Percentiles rank a stretch among this genome's conserved stretches.
Conservation (phyloP, 2,113 vertebrate genomes). For the Nicator chloris region DNA sequence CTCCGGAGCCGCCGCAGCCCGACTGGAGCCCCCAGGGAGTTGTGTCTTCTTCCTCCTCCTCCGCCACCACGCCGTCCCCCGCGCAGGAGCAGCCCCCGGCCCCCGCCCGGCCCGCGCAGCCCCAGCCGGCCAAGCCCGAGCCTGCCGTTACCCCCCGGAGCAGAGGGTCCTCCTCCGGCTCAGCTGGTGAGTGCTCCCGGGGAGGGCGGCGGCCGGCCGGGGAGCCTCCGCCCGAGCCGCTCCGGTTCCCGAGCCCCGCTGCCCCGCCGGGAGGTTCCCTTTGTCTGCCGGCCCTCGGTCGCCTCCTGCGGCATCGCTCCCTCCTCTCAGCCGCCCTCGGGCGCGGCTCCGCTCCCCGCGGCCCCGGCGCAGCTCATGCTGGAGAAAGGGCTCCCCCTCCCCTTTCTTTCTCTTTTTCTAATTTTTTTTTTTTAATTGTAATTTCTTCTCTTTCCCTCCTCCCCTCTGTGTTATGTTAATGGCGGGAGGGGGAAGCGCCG, state of each 20-base stretch:
- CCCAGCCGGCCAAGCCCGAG: not conserved
- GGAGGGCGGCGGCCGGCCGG: not conserved
- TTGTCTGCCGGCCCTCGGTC: conserved; percentile 16
- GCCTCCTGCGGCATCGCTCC: conserved; percentile 6
- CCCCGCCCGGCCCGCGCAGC: not conserved
- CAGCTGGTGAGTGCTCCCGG: conserved; percentile 31
- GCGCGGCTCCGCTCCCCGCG: not conserved
- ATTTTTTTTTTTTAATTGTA: not conserved
- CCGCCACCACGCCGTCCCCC: conserved; percentile 3
- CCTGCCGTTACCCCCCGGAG: not conserved
- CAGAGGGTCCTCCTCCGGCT: conserved; percentile 25
- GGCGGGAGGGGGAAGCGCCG: not conserved
- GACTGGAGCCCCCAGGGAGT: conserved; percentile 6
- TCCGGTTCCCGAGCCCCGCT: not conserved
- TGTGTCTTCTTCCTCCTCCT: conserved; percentile 8
- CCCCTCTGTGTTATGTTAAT: not conserved
- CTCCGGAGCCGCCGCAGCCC: conserved; percentile 42
- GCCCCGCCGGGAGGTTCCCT: not conserved
- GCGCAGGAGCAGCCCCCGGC: not conserved
- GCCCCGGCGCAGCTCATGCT: not conserved
- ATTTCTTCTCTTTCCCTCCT: not conserved
- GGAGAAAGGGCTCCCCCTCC: not conserved
- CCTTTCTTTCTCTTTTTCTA: not conserved
- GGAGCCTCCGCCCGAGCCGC: not conserved
- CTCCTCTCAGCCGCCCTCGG: not conserved